A percentile compares a stretch with the other conserved stretches of the same genome.
phyloP scores from a whole-genome alignment of 1,140 invertebrate species.

The Scylla paramamosain region DNA sequence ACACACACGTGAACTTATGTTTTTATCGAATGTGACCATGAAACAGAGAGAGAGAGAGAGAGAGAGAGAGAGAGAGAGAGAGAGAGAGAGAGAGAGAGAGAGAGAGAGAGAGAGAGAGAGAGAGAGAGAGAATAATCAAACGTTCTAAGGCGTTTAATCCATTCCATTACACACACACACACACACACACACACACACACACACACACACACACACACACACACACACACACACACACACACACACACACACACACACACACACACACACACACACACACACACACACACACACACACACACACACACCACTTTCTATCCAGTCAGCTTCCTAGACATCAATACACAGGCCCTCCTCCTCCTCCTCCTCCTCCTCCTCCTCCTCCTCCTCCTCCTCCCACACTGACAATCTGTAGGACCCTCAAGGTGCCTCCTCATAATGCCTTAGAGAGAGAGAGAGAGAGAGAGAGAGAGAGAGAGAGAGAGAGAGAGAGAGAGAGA shows the following conservation, averaged over 20 bases:
- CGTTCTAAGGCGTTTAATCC: too few relatives aligned
- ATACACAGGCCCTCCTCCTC: background rate
- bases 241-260: constrained; percentile 26
- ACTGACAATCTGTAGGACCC: background rate
- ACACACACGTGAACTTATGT: background rate
- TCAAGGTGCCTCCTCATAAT: too few relatives aligned
- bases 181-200: constrained; percentile 26
- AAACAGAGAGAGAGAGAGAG: too few relatives aligned
- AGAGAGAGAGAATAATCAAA: too few relatives aligned
- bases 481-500: too few relatives aligned
- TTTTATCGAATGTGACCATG: too few relatives aligned
- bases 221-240: constrained; percentile 26
- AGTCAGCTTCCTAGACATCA: background rate
- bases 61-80: too few relatives aligned
- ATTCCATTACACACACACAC: background rate
- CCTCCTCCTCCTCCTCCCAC: background rate
- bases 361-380: background rate
- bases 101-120: too few relatives aligned
- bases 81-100: too few relatives aligned
- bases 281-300: constrained; percentile 26
- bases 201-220: constrained; percentile 22
- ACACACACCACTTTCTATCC: background rate
- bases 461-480: too few relatives aligned
- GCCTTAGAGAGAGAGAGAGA: too few relatives aligned
- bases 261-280: constrained; percentile 22